These are phyloP conservation scores for Masticophis lateralis DNA, from an alignment of 2,797 vertebrate species.

Conservation along the genomic window DNA sequence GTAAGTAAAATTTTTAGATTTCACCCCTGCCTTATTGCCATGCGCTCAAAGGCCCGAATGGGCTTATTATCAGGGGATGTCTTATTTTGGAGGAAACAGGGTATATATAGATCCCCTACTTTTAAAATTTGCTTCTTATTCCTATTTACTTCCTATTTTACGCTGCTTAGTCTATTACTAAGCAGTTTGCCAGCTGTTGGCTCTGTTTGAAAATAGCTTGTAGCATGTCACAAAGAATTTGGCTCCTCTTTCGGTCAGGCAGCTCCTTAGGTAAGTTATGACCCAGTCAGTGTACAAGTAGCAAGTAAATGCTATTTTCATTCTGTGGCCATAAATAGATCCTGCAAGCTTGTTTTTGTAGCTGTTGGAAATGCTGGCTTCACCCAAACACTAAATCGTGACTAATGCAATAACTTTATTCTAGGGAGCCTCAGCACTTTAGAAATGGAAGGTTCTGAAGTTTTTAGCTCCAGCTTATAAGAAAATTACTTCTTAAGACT, in stretches of 20 bases:
- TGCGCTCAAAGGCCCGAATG: too few species aligned
- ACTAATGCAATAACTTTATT: not conserved
- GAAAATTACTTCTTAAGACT: not conserved
- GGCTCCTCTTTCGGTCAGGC: slow-evolving; percentile 50
- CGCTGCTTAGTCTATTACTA: slow-evolving; percentile 16
- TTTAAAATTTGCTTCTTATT: not conserved
- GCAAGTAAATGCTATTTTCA: not conserved
- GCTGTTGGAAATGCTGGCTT: not conserved
- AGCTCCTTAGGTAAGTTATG: slow-evolving; percentile 38
- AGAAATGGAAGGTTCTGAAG: not conserved
- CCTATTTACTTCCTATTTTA: slow-evolving; percentile 16
- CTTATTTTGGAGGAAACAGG: too few species aligned
- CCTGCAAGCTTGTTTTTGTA: not conserved
- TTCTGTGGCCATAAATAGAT: slow-evolving; percentile 63
- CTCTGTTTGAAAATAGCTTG: slow-evolving; percentile 51
- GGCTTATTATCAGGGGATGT: too few species aligned
- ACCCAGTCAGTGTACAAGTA: not conserved
- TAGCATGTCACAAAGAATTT: not conserved
- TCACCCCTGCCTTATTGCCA: too few species aligned
- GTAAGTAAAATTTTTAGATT: too few species aligned
- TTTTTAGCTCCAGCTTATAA: not conserved
- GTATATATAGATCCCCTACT: not conserved
- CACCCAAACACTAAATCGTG: not conserved
- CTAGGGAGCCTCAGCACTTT: accelerated
- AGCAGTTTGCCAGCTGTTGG: slow-evolving; percentile 51